Percentiles rank a stretch among this genome's conserved stretches.
phyloP scores from a whole-genome alignment of 2,797 vertebrate species.

The Tiaroga cobitis region DNA sequence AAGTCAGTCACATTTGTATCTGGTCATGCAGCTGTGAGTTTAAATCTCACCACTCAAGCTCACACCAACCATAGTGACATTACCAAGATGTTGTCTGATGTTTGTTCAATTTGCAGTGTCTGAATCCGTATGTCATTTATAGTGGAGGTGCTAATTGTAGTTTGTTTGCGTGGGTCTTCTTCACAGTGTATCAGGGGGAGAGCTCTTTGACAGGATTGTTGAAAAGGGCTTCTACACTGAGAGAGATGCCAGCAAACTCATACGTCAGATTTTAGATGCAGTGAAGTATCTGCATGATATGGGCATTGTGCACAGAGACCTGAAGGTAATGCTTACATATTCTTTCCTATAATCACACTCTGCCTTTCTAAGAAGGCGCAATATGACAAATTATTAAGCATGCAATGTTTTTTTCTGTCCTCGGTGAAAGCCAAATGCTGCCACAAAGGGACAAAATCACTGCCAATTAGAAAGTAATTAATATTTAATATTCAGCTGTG shows the following conservation, averaged over 20 bases:
- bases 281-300: constrained; percentile 95
- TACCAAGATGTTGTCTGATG: neutral
- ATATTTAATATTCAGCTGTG: constrained; percentile 24
- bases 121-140: constrained; percentile 3
- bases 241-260: constrained; percentile 94
- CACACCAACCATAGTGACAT: neutral
- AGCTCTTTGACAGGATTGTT: constrained; percentile 96
- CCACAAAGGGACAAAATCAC: neutral
- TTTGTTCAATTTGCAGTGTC: neutral
- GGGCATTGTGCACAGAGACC: constrained; percentile 94
- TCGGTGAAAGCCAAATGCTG: constrained; percentile 3
- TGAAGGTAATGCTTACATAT: constrained; percentile 83
- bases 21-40: constrained; percentile 98
- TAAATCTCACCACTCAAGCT: neutral
- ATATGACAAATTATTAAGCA: constrained; percentile 12
- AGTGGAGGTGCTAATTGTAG: neutral
- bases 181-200: constrained; percentile 91
- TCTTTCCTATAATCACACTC: neutral
- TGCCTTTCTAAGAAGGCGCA: neutral
- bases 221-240: constrained; percentile 98
- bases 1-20: constrained; percentile 93
- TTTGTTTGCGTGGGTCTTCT: constrained; percentile 23
- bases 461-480: neutral
- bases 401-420: neutral
- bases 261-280: constrained; percentile 93